Percentiles rank a stretch among this genome's conserved stretches.
These are phyloP conservation scores for Hippopotamus amphibius DNA, from an alignment of 2,113 vertebrate species.

Conservation along the genomic window DNA sequence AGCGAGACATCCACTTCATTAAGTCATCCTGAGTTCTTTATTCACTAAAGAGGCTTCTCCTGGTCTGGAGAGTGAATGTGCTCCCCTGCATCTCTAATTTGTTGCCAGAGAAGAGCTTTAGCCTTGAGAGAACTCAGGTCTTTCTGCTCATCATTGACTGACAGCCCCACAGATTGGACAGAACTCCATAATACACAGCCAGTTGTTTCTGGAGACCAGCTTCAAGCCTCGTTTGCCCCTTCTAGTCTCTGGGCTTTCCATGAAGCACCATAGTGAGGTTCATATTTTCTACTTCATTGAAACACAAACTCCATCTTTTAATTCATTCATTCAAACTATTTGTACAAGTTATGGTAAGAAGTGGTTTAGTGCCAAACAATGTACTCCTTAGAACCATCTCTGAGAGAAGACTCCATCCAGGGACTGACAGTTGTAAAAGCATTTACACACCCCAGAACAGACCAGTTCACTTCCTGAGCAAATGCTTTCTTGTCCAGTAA, in stretches of 20 bases:
- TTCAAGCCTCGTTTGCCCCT: neutral
- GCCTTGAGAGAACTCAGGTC: neutral
- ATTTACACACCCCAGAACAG: neutral
- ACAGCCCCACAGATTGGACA: neutral
- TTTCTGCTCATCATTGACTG: neutral
- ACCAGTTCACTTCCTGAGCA: neutral
- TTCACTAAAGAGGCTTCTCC: conserved; percentile 50
- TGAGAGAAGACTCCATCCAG: neutral
- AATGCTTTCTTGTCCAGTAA: conserved; percentile 4
- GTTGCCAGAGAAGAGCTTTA: neutral
- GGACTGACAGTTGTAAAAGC: neutral
- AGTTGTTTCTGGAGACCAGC: neutral
- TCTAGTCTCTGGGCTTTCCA: neutral
- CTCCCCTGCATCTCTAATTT: conserved; percentile 40
- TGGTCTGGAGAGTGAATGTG: conserved; percentile 42
- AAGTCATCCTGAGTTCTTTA: conserved; percentile 39
- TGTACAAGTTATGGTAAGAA: neutral
- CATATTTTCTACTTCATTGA: neutral
- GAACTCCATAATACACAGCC: neutral
- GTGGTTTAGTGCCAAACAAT: neutral
- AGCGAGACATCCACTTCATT: conserved; percentile 57
- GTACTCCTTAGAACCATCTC: neutral
- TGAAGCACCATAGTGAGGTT: neutral
- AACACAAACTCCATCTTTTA: neutral
- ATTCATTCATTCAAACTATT: neutral